Conservation (phyloP, 2,888 invertebrate genomes). For the Lysandra coridon region DNA sequence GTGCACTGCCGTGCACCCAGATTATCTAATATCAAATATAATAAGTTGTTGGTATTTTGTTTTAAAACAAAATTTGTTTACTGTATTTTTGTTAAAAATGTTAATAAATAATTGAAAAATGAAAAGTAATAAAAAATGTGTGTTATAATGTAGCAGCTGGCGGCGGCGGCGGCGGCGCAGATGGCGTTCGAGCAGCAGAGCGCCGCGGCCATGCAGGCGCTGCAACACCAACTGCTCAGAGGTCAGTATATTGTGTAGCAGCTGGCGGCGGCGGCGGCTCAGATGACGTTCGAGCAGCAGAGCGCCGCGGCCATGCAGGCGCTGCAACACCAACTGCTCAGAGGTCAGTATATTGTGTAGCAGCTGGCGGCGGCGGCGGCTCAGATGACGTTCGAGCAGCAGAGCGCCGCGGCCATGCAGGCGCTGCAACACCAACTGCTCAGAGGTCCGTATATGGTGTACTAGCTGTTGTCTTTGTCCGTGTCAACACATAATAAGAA, state of each 20-base stretch:
- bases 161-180: constrained; percentile 78
- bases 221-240: constrained; percentile 91
- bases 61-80: no score
- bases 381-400: constrained; percentile 79
- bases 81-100: no score
- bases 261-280: constrained; percentile 76
- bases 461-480: no score
- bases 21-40: no score
- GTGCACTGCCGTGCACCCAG: no score
- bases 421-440: constrained; percentile 91
- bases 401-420: constrained; percentile 88
- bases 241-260: constrained; percentile 71
- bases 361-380: constrained; percentile 76
- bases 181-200: constrained; percentile 80
- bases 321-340: constrained; percentile 89
- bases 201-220: constrained; percentile 89
- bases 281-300: constrained; percentile 79
- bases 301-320: constrained; percentile 90
- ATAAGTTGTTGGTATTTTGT: no score
- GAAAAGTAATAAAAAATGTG: neutral
- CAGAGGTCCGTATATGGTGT: constrained; percentile 79
- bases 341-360: constrained; percentile 77
- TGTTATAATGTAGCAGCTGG: constrained; percentile 50
- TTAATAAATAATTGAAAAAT: no score
- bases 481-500: no score